Base-by-base conservation (phyloP, 2,797 vertebrate species). In the Calcarius lapponicus region DNA sequence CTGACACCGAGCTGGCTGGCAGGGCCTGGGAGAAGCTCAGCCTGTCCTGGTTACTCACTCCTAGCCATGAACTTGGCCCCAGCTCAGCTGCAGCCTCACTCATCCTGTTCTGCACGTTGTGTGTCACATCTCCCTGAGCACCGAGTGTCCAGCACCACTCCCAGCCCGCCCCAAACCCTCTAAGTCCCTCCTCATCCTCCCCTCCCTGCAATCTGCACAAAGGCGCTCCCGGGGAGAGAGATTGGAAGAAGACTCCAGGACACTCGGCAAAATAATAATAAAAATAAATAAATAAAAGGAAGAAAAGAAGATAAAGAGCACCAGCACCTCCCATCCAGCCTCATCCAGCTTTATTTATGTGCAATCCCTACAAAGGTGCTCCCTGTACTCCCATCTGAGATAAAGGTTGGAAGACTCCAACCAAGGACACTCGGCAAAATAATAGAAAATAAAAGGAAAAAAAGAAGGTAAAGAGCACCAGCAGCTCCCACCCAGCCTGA, bases 341-440 rank as follows among this genome's bases (percentile, higher is more conserved):
- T 6, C 24, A 58, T 17, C 17, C 47, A 18, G 17, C 16, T 74
- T 76, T 5, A 34, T 25, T 34, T n/a, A n/a, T n/a, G n/a, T 3
- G 69, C 40, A 13, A 7, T 1, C 67, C 3, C 64, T 65, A 8
- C n/a, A 11, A 3, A 40, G 29, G 28, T 4, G 73, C 21, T 29
- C 51, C 48, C 47, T 3, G 1, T 2, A 2, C 20, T 4, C n/a
- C 11, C 53, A 7, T 4, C 17, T 2, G 8, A 13, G 2, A 15
- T 13, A 10, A 18, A 31, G 16, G 7, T 4, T 5, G 36, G 15
- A 11, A 47, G n/a, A n/a, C n/a, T n/a, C n/a, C n/a, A n/a, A n/a
- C 11, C 8, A 38, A 5, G 54, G 11, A 42, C 13, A 6, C 26
- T 11, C 17, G 5, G 60, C 1, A 13, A 9, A 32, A 53, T 24